Percentiles rank a stretch among this genome's conserved stretches.
These are phyloP conservation scores for Frieseomelitta varia DNA, from an alignment of 1,140 invertebrate genomes.

Conservation along the genomic window DNA sequence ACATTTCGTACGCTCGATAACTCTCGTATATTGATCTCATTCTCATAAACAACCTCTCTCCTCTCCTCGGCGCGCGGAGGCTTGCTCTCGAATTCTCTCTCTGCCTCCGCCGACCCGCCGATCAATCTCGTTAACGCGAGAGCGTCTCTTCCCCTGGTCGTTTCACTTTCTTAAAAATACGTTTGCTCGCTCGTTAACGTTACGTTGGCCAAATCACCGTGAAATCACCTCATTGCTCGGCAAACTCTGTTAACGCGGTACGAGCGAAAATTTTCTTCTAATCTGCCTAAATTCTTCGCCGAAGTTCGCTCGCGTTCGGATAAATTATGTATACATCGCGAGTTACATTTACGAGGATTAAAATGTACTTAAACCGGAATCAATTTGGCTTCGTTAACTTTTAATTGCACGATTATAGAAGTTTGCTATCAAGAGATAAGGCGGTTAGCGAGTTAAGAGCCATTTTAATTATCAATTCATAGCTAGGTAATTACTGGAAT, in stretches of 20 bases:
- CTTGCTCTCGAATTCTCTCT: not conserved
- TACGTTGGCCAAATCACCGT: too few species aligned
- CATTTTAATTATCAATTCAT: not conserved
- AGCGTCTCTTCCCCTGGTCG: too few species aligned
- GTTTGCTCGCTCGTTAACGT: too few species aligned
- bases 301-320: too few species aligned
- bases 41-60: not conserved
- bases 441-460: too few species aligned
- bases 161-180: too few species aligned
- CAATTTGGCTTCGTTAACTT: not conserved
- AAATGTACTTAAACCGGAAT: not conserved
- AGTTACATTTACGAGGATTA: not conserved
- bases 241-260: too few species aligned
- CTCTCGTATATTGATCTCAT: slow-evolving; percentile 23
- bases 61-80: too few species aligned
- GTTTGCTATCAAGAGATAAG: too few species aligned
- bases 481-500: not conserved
- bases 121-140: not conserved
- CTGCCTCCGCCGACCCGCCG: not conserved
- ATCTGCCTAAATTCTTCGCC: too few species aligned
- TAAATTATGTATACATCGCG: not conserved
- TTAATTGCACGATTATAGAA: not conserved
- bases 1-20: slow-evolving; percentile 20
- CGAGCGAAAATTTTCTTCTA: too few species aligned
- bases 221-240: too few species aligned